phyloP scores from a whole-genome alignment of 2,797 vertebrate genomes.

The Otolemur crassicaudatus region DNA sequence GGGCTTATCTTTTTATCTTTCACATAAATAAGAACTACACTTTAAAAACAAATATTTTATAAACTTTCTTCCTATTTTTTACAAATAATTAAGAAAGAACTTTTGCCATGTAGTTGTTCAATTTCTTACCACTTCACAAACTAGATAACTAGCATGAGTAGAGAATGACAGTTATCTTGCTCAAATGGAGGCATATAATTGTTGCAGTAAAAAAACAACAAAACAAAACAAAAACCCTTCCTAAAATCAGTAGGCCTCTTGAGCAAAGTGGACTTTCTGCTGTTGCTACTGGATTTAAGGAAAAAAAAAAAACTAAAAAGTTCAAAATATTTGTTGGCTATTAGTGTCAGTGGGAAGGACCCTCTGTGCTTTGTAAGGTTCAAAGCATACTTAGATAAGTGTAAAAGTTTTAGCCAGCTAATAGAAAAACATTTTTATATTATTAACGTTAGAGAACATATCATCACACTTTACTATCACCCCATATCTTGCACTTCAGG shows the following conservation, averaged over 20 bases:
- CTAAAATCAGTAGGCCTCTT: neutral
- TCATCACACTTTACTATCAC: neutral
- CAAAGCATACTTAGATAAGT: neutral
- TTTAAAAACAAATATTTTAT: conserved; percentile 36
- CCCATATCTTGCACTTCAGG: neutral
- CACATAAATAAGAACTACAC: conserved; percentile 20
- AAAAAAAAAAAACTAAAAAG: neutral
- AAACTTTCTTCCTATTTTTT: neutral
- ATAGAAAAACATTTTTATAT: neutral
- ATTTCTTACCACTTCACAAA: neutral
- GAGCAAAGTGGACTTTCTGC: neutral
- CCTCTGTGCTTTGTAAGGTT: conserved; percentile 46
- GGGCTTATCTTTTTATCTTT: conserved; percentile 1
- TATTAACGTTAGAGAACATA: neutral
- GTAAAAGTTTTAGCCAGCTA: neutral
- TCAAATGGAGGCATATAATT: conserved; percentile 22
- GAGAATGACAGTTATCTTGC: conserved; percentile 40
- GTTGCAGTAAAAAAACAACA: conserved; percentile 16
- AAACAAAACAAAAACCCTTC: no score
- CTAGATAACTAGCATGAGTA: neutral
- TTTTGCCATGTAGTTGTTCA: neutral
- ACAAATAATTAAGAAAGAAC: conserved; percentile 5
- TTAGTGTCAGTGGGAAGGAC: neutral
- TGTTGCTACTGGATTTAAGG: conserved; percentile 55
- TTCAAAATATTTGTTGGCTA: conserved; percentile 12